Conservation (phyloP, 2,113 vertebrate genomes). For the Mungos mungo region DNA sequence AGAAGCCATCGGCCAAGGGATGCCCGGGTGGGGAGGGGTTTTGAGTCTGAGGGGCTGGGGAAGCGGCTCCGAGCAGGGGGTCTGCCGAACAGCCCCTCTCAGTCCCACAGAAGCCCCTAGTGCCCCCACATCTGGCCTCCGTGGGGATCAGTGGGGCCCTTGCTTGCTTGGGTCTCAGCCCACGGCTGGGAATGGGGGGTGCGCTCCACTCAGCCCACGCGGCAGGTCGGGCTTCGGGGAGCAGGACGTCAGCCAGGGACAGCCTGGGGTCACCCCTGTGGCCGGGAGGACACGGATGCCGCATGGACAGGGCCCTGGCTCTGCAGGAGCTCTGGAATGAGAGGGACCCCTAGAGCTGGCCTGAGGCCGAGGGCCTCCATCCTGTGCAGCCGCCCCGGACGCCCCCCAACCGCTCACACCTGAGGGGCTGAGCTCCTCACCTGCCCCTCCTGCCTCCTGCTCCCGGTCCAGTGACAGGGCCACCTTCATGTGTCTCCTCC, state of each 20-base stretch:
- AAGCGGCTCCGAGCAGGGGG: background rate
- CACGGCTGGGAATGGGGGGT: rapidly evolving
- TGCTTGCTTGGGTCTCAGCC: rapidly evolving
- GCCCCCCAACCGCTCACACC: rapidly evolving
- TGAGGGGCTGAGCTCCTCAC: background rate
- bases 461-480: rapidly evolving
- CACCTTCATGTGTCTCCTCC: background rate
- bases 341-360: background rate
- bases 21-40: too few relatives aligned
- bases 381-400: background rate
- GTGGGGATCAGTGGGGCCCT: rapidly evolving
- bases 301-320: background rate
- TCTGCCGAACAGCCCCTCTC: background rate
- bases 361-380: rapidly evolving
- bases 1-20: rapidly evolving
- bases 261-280: rapidly evolving
- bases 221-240: rapidly evolving
- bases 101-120: background rate
- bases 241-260: rapidly evolving
- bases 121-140: too few relatives aligned
- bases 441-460: background rate
- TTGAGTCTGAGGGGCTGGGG: background rate
- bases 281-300: background rate
- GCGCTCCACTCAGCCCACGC: rapidly evolving
- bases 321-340: rapidly evolving